These are phyloP conservation scores for Falco biarmicus DNA, from an alignment of 2,797 vertebrate species.

Conservation along the genomic window DNA sequence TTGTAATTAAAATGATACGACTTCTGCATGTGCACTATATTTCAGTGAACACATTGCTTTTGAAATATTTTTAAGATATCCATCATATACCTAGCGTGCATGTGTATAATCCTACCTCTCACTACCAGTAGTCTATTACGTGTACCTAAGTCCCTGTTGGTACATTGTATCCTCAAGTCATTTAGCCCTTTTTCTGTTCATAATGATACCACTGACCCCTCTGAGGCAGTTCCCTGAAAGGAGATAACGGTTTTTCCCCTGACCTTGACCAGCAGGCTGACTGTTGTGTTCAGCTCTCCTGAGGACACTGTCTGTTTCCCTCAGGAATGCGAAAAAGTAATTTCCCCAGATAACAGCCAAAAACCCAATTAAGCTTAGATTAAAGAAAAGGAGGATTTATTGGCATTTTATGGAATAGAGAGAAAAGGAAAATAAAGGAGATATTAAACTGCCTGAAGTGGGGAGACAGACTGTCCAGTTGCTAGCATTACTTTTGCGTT, in stretches of 20 bases:
- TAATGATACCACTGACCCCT: not conserved
- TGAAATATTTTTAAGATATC: not conserved
- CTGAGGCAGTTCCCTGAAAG: not conserved
- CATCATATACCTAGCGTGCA: not conserved
- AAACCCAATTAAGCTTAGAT: constrained; percentile 71
- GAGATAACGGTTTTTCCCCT: constrained; percentile 17
- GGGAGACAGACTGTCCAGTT: not conserved
- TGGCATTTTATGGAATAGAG: constrained; percentile 42
- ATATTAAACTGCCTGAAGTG: constrained; percentile 63
- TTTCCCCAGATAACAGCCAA: constrained; percentile 65
- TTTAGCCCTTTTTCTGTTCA: constrained; percentile 15
- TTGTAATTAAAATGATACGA: not conserved
- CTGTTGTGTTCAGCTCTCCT: constrained; percentile 30
- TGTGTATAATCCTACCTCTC: not conserved
- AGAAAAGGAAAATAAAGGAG: constrained; percentile 47
- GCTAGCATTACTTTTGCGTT: constrained; percentile 6
- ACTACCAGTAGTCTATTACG: not conserved
- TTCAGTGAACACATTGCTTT: not conserved
- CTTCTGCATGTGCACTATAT: not conserved
- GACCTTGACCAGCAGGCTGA: constrained; percentile 42
- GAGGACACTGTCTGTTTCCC: constrained; percentile 34
- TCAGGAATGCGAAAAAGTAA: constrained; percentile 52
- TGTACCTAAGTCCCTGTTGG: not conserved
- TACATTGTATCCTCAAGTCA: not conserved
- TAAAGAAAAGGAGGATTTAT: constrained; percentile 70